Percentiles rank a stretch among this genome's conserved stretches.
These are phyloP conservation scores for rat (Rattus norvegicus) DNA, from an alignment of 2,113 vertebrate genomes.

Conservation along the genomic window DNA sequence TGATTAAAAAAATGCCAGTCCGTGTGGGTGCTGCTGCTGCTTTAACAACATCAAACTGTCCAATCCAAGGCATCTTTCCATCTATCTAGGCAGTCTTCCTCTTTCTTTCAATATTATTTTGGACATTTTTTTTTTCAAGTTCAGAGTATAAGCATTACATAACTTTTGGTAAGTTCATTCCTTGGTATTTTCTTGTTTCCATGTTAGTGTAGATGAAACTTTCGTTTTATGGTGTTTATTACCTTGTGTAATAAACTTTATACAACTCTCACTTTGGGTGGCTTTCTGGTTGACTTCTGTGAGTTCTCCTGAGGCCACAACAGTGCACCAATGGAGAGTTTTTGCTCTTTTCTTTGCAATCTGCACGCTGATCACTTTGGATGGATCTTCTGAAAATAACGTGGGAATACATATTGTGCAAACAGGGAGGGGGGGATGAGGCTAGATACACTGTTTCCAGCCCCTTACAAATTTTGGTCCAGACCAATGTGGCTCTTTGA, in stretches of 20 bases:
- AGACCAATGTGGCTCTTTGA: background rate
- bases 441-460: background rate
- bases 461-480: background rate
- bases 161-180: background rate
- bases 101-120: background rate
- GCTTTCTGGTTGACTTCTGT: background rate
- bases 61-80: background rate
- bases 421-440: background rate
- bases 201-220: background rate
- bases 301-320: background rate
- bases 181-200: no score
- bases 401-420: background rate
- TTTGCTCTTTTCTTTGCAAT: background rate
- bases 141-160: background rate
- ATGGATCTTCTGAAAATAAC: background rate
- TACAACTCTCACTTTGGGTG: background rate
- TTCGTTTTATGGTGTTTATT: background rate
- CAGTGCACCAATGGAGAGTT: background rate
- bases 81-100: background rate
- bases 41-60: background rate
- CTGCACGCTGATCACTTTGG: background rate
- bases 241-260: no score
- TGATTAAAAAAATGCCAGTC: background rate
- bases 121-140: background rate
- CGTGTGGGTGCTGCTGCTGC: background rate